Evolutionary conservation across 2,113 vertebrate genomes (phyloP).

Genomic region (Mustelus asterias): DNA sequence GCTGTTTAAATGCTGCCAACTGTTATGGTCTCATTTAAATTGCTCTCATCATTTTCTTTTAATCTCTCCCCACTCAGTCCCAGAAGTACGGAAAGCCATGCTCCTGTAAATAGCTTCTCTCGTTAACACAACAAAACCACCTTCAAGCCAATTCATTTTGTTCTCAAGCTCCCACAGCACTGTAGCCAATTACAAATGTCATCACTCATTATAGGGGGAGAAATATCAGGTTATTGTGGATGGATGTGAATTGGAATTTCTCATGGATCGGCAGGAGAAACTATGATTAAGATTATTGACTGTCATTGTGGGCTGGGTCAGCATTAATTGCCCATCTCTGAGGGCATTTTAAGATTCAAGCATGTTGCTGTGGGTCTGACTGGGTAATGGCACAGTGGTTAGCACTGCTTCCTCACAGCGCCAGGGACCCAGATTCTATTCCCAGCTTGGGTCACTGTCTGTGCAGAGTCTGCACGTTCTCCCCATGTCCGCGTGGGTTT

Average conservation of each 20-base stretch:
- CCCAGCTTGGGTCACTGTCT: too few relatives aligned
- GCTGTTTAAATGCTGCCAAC: neutral
- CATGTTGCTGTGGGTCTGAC: too few relatives aligned
- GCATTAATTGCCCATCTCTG: too few relatives aligned
- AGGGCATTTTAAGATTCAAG: too few relatives aligned
- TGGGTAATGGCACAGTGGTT: too few relatives aligned
- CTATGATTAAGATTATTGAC: neutral
- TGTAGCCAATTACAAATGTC: neutral
- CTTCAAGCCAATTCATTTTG: neutral
- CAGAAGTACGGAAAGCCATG: neutral
- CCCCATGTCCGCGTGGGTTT: too few relatives aligned
- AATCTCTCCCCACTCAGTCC: neutral
- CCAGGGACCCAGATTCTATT: too few relatives aligned
- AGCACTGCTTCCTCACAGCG: too few relatives aligned
- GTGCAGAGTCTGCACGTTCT: too few relatives aligned
- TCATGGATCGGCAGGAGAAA: neutral
- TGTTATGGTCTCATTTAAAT: neutral
- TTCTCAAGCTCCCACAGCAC: neutral
- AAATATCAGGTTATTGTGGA: neutral
- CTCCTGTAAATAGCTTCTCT: neutral
- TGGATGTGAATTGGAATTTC: neutral
- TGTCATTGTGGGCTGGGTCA: too few relatives aligned
- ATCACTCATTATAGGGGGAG: neutral
- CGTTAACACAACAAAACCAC: neutral
- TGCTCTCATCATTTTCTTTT: neutral